Base-by-base conservation (phyloP, 23 tunicate genomes). In the Corella eumyota region DNA sequence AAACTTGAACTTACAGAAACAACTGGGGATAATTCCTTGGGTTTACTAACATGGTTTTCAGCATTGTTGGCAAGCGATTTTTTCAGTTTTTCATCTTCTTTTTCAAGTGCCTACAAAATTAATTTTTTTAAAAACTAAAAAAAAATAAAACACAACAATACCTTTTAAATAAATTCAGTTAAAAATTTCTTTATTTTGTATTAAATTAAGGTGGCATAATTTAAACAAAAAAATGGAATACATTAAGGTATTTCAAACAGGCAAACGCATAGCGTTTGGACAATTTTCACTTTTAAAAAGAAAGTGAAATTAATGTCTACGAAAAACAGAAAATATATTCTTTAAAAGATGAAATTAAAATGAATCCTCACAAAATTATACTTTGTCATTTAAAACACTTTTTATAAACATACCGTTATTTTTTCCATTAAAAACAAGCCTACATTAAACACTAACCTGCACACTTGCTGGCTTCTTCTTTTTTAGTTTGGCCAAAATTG, bases 401-500 rank as follows among this genome's bases (percentile, higher is more conserved):
- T 7, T 6, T 52, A 7, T 6, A 21, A 13, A 52, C 58, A 7
- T 7, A 21, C 6, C 58, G 6, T 6, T n/a, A 21, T 20, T 35
- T 13, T 34, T 9, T 29, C 25, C 26, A 29, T 15, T 25, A 58
- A 24, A 22, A 58, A 34, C 9, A 58, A 58, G 4, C 13, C 26
- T n/a, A 53, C 21, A 53, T 6, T 20, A 11, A 6, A 26, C 40
- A 30, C 50, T n/a, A 20, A 90, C 97, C 36, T 80, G 78, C 0
- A 65, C 91, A 47, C 91, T 58, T n/a, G 97, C 79, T 25, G 98
- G 98, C 30, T 92, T 92, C 79, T 92, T 92, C 77, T 92, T 92
- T 65, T 92, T 92, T 60, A 92, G 70, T 54, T 92, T 92, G 0
- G 98, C 98, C 56, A 92, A 59, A 2, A 92, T 92, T 20, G 98